Base-by-base conservation (phyloP, 2,113 vertebrate species). In the Onychorhynchus coronatus region DNA sequence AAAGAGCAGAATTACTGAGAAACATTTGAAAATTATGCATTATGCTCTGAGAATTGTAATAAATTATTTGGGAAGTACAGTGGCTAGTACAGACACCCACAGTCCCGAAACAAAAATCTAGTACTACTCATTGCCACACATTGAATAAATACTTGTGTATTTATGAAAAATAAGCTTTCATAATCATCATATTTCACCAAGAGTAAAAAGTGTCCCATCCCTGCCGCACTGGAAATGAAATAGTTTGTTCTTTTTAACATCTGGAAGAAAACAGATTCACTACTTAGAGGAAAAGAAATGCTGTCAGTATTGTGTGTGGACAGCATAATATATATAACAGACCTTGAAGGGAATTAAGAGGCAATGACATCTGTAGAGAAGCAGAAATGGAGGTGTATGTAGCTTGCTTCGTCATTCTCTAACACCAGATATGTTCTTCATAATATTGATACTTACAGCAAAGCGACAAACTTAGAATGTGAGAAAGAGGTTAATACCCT, bases 401-500 rank as follows among this genome's bases (percentile, higher is more conserved):
- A 59, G 41, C 33, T 89, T 93, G 77, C 66, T 91, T 94, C 88
- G 49, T 93, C 87, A 70, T 96, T 93, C 62, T 76, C 50, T 91
- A 76, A 58, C 46, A 89, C 42, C 83, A 83, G 77, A 94, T 89
- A 89, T 1, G 2, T 71, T 94, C 73, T 88, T 90, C 92, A 72
- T 63, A 93, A 76, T 90, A 94, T 97, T 97, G 93, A 52, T 89
- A 89, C 92, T 91, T 96, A 78, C 6, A 94, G 83, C 91, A 96
- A 78, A 63, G 83, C 49, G 82, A 91, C 89, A 97, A 98, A 97
- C 95, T 95, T 95, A 95, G 96, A 96, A 85, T 92, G 73, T 91
- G 91, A 97, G 92, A 97, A 98, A 96, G 95, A 97, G 96, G 98
- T 97, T 98, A 98, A 97, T 98, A 94, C 91, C 94, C 96, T 98